Evolutionary conservation across 53 echinoderm and acorn worm species (phyloP).

Genomic region (Crossaster papposus): DNA sequence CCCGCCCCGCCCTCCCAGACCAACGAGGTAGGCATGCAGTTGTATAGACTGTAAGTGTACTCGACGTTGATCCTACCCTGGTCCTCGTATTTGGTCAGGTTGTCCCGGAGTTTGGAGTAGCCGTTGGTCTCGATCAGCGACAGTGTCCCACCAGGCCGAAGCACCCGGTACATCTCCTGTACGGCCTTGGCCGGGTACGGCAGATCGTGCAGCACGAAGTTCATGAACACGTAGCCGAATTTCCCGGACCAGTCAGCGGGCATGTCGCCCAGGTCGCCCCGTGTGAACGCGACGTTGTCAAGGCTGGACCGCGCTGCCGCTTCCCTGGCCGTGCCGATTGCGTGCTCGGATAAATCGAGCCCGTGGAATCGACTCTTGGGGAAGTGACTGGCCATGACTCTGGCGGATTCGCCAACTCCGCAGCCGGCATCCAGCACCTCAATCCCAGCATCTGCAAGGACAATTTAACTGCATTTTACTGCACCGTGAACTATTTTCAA

Average conservation of each 20-base stretch:
- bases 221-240: constrained; percentile 65
- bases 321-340: constrained; percentile 20
- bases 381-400: constrained; percentile 58
- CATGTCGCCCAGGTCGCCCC: constrained; percentile 54
- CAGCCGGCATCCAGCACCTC: constrained; percentile 71
- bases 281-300: constrained; percentile 52
- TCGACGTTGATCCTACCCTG: constrained; percentile 14
- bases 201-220: constrained; percentile 72
- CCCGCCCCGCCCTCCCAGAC: constrained; percentile 66
- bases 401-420: constrained; percentile 52
- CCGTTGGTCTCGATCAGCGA: constrained; percentile 67
- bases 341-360: constrained; percentile 52
- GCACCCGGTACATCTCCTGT: constrained; percentile 60
- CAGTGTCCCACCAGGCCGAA: constrained; percentile 67
- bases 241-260: constrained; percentile 60
- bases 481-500: too few species aligned
- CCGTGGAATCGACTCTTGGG: constrained; percentile 65
- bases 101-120: constrained; percentile 60
- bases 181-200: constrained; percentile 66
- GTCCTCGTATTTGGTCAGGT: constrained; percentile 25
- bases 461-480: too few species aligned
- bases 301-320: constrained; percentile 25
- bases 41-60: constrained; percentile 65
- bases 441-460: constrained; percentile 54
- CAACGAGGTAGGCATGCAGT: constrained; percentile 78